These are phyloP conservation scores for Montifringilla adamsi DNA, from an alignment of 2,113 vertebrate genomes.

Conservation along the genomic window DNA sequence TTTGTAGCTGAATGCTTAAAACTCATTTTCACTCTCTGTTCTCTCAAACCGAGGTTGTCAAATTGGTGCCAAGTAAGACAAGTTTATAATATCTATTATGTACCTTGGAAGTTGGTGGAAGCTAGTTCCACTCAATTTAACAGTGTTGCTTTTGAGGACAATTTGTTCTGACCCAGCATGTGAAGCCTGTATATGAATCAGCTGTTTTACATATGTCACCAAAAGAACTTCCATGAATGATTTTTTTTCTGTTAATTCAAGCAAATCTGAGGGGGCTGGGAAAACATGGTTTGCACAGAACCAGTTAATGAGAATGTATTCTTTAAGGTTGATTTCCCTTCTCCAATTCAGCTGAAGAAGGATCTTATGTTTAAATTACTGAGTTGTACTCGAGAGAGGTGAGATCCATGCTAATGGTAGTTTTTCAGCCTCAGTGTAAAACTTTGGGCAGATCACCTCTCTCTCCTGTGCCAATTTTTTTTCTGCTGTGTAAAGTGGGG, in stretches of 20 bases:
- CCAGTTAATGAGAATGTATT: neutral
- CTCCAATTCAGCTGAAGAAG: neutral
- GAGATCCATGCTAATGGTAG: neutral
- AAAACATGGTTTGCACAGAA: neutral
- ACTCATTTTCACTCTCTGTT: conserved; percentile 58
- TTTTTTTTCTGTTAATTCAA: conserved; percentile 21
- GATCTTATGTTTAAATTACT: neutral
- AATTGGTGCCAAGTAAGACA: conserved; percentile 53
- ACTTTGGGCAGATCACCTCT: neutral
- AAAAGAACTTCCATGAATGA: conserved; percentile 11
- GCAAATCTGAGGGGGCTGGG: neutral
- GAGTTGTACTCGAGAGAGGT: neutral
- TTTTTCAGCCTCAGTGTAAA: neutral
- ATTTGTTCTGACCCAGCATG: conserved; percentile 48
- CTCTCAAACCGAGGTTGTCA: conserved; percentile 53
- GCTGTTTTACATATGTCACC: conserved; percentile 35
- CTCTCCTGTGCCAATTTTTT: neutral
- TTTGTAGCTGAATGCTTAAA: conserved; percentile 34
- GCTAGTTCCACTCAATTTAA: conserved; percentile 71
- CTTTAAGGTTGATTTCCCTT: neutral
- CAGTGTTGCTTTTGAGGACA: conserved; percentile 38
- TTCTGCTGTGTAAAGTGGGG: neutral
- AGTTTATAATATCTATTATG: conserved; percentile 55
- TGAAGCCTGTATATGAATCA: conserved; percentile 27
- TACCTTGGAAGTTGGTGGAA: conserved; percentile 58